Percentiles rank a stretch among this genome's conserved stretches.
phyloP scores from a whole-genome alignment of 2,797 vertebrate species.

The Anableps anableps region DNA sequence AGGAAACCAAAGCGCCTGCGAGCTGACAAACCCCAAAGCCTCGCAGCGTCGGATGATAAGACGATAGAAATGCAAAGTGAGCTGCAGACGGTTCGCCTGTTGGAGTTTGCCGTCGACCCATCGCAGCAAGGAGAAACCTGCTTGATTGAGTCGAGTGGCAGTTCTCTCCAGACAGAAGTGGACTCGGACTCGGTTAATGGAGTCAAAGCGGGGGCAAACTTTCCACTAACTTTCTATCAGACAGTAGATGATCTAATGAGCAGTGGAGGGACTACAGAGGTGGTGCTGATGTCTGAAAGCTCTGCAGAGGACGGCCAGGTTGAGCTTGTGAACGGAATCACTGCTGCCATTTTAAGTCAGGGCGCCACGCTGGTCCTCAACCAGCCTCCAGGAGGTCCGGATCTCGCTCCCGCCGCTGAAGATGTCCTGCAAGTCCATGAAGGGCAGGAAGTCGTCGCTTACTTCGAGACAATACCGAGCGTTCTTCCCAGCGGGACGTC shows the following conservation, averaged over 20 bases:
- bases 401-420: constrained; percentile 31
- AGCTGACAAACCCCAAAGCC: constrained; percentile 2
- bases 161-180: constrained; percentile 28
- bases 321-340: constrained; percentile 48
- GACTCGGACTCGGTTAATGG: constrained; percentile 13
- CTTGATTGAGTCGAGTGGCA: constrained; percentile 21
- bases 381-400: constrained; percentile 25
- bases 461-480: constrained; percentile 79
- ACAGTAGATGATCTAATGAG: constrained; percentile 27
- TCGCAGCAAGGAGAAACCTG: constrained; percentile 27
- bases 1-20: constrained; percentile 58
- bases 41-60: constrained; percentile 6
- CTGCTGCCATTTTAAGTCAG: constrained; percentile 44
- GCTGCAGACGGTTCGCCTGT: constrained; percentile 51
- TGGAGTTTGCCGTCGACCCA: constrained; percentile 50
- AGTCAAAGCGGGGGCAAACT: background rate
- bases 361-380: constrained; percentile 34
- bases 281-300: constrained; percentile 64
- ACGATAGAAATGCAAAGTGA: background rate
- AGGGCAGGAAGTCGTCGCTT: constrained; percentile 62
- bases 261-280: constrained; percentile 41
- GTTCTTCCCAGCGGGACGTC: constrained; percentile 41
- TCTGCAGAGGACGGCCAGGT: constrained; percentile 31
- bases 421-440: constrained; percentile 27
- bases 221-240: constrained; percentile 65